Evolutionary conservation across 2,888 invertebrate genomes (phyloP).

Genomic region (Tenthredo notha): DNA sequence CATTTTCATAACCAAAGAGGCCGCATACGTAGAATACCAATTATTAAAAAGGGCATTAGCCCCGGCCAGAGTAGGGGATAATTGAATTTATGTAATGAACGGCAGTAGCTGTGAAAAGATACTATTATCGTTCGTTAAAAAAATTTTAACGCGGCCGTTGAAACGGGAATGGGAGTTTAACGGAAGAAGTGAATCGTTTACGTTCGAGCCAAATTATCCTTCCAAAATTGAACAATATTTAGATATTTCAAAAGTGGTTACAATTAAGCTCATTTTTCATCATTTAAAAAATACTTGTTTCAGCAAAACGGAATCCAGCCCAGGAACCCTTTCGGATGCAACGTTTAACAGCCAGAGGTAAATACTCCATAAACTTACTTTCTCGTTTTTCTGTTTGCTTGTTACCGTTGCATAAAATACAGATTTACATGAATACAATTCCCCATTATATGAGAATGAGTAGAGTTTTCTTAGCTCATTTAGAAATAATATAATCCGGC

Average conservation of each 20-base stretch:
- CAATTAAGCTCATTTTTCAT: background rate
- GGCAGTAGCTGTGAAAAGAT: background rate
- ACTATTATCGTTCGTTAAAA: background rate
- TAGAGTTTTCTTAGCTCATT: background rate
- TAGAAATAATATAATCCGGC: background rate
- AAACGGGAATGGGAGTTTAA: background rate
- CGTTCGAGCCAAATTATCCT: background rate
- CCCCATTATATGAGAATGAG: background rate
- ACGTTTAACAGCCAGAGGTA: slow-evolving; percentile 68
- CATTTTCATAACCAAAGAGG: background rate
- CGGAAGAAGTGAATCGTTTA: background rate
- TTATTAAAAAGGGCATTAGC: background rate
- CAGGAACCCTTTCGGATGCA: slow-evolving; percentile 62
- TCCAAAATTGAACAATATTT: background rate
- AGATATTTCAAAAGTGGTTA: background rate
- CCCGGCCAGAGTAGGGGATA: background rate
- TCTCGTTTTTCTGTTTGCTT: background rate
- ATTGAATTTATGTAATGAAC: slow-evolving; percentile 6
- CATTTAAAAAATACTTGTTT: slow-evolving; percentile 56
- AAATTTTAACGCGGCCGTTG: background rate
- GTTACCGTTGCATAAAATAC: background rate
- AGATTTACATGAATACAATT: background rate
- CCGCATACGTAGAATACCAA: background rate
- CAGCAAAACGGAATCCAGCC: slow-evolving; percentile 62
- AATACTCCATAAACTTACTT: background rate